Evolutionary conservation across 2,113 vertebrate species (phyloP).

Genomic region (Theristicus caerulescens): DNA sequence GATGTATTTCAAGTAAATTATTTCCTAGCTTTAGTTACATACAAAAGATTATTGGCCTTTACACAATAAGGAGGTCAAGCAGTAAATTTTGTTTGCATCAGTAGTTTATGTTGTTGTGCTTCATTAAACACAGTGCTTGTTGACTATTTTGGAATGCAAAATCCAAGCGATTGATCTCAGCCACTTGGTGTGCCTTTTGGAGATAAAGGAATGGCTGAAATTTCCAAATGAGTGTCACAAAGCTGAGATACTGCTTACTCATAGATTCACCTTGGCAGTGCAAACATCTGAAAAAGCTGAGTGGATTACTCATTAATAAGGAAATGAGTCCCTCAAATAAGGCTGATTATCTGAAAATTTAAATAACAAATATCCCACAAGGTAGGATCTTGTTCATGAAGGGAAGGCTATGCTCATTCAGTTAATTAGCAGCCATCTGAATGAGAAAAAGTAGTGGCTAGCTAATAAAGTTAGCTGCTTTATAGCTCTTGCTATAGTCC

Average conservation of each 20-base stretch:
- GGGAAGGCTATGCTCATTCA: background rate
- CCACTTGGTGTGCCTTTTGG: background rate
- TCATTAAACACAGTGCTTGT: background rate
- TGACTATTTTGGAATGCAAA: background rate
- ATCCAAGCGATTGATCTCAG: background rate
- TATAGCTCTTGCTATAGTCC: background rate
- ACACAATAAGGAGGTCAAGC: background rate
- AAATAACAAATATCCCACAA: background rate
- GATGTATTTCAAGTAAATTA: background rate
- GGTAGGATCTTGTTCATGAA: background rate
- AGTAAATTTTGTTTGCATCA: background rate
- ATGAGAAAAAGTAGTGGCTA: background rate
- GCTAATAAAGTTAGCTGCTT: background rate
- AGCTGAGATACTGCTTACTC: background rate
- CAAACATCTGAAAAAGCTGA: background rate
- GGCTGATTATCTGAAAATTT: background rate
- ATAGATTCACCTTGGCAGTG: background rate
- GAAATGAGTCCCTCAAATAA: background rate
- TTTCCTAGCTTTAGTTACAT: background rate
- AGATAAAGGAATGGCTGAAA: background rate
- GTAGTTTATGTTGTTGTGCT: background rate
- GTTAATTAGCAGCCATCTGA: background rate
- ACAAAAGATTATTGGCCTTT: background rate
- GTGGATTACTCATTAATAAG: background rate
- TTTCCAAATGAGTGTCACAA: background rate